Conservation (phyloP, 2,888 invertebrate species). For the Drosophila neotestacea region DNA sequence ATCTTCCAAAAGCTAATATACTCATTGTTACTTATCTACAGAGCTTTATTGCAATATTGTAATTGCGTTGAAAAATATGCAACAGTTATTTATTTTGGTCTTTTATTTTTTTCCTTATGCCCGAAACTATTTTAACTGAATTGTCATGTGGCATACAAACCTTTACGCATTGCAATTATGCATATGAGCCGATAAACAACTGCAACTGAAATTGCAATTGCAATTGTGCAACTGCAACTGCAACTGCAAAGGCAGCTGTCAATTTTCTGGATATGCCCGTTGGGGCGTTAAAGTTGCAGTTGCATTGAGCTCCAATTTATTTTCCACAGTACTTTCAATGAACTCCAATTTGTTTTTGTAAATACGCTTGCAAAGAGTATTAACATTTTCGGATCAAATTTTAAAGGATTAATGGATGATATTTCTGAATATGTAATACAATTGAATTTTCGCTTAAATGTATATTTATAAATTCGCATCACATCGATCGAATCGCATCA, state of each 20-base stretch:
- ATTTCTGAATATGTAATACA: no score
- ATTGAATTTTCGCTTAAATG: no score
- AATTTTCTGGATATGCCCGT: conserved; percentile 38
- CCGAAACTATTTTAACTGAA: conserved; percentile 50
- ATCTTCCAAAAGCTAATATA: background rate
- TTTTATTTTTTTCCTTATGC: conserved; percentile 3
- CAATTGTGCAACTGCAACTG: conserved; percentile 3
- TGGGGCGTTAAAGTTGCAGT: conserved; percentile 44
- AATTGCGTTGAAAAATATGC: conserved; percentile 21
- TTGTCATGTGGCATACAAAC: conserved; percentile 39
- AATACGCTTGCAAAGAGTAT: background rate
- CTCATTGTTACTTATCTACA: background rate
- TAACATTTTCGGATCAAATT: background rate
- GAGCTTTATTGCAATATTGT: conserved; percentile 18
- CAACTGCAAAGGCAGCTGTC: conserved; percentile 53
- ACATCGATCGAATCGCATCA: no score
- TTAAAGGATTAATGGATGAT: no score
- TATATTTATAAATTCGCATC: no score
- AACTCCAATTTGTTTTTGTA: background rate
- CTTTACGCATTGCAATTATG: conserved; percentile 44
- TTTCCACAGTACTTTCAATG: conserved; percentile 24
- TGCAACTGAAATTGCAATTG: conserved; percentile 33
- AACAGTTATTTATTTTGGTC: conserved; percentile 34
- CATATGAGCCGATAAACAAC: conserved; percentile 54
- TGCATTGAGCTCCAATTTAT: conserved; percentile 48